phyloP scores from a whole-genome alignment of 2,888 invertebrate genomes.

The Bellardia pandia region DNA sequence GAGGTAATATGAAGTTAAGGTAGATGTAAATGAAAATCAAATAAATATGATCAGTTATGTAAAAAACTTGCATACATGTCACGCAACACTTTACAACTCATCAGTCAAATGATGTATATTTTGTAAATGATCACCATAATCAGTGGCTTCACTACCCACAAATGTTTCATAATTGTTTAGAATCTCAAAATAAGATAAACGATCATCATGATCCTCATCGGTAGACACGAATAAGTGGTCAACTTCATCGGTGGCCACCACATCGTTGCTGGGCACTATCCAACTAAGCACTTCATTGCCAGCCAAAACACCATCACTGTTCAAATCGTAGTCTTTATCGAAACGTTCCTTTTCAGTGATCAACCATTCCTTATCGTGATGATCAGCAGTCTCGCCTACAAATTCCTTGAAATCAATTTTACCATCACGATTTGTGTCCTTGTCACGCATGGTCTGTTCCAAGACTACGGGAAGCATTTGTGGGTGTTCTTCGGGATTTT shows the following conservation, averaged over 20 bases:
- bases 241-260: constrained; percentile 95
- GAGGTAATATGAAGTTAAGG: constrained; percentile 58
- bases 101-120: constrained; percentile 93
- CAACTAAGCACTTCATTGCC: constrained; percentile 93
- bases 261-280: constrained; percentile 95
- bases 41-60: constrained; percentile 40
- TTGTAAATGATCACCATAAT: constrained; percentile 93
- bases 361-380: constrained; percentile 90
- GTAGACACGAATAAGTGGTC: constrained; percentile 94
- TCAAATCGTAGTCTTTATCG: constrained; percentile 92
- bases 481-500: constrained; percentile 96
- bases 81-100: constrained; percentile 87
- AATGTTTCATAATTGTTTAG: constrained; percentile 93
- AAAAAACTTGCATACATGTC: constrained; percentile 38
- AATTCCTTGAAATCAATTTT: constrained; percentile 89
- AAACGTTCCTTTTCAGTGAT: constrained; percentile 92
- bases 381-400: constrained; percentile 84
- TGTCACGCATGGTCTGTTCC: constrained; percentile 92
- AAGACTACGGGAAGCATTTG: constrained; percentile 92
- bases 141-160: constrained; percentile 96
- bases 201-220: constrained; percentile 93
- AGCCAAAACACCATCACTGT: constrained; percentile 92
- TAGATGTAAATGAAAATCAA: constrained; percentile 36
- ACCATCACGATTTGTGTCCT: constrained; percentile 94
- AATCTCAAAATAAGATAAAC: constrained; percentile 92